phyloP scores from a whole-genome alignment of 2,888 invertebrate genomes.

The Caenorhabditis sinica region DNA sequence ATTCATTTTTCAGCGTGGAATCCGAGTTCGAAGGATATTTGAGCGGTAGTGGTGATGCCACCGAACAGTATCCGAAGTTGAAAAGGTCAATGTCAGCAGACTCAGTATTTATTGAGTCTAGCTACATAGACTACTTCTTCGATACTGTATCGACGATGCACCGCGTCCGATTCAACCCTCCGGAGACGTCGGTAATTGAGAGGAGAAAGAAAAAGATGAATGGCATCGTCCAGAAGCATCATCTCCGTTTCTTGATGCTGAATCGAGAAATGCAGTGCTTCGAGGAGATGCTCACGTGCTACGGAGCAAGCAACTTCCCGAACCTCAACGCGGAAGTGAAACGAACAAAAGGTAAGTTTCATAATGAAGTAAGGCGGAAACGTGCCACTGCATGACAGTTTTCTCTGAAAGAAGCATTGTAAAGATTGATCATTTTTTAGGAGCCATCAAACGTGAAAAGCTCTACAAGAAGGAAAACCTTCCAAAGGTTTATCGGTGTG shows the following conservation, averaged over 20 bases:
- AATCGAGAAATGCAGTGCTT: not conserved
- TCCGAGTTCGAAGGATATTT: not conserved
- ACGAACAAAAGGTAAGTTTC: not conserved
- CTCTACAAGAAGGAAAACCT: too few species aligned
- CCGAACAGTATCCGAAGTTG: not conserved
- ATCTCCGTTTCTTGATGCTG: not conserved
- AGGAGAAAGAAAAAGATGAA: slow-evolving; percentile 3
- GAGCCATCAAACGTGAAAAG: too few species aligned
- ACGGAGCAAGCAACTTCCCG: slow-evolving; percentile 3
- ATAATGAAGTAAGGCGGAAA: too few species aligned
- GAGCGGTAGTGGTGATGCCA: not conserved
- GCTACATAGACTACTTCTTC: not conserved
- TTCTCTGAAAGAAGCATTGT: too few species aligned
- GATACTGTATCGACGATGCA: not conserved
- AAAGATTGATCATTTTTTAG: too few species aligned
- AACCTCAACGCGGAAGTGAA: not conserved
- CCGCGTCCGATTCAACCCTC: not conserved
- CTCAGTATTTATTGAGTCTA: not conserved
- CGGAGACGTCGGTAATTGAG: not conserved
- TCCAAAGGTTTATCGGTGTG: too few species aligned
- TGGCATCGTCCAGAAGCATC: not conserved
- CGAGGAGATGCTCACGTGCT: slow-evolving; percentile 15
- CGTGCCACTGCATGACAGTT: too few species aligned
- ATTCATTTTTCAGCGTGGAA: slow-evolving; percentile 26
- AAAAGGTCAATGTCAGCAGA: not conserved